Conservation (phyloP, 2,113 vertebrate genomes). For the Scalopus aquaticus region DNA sequence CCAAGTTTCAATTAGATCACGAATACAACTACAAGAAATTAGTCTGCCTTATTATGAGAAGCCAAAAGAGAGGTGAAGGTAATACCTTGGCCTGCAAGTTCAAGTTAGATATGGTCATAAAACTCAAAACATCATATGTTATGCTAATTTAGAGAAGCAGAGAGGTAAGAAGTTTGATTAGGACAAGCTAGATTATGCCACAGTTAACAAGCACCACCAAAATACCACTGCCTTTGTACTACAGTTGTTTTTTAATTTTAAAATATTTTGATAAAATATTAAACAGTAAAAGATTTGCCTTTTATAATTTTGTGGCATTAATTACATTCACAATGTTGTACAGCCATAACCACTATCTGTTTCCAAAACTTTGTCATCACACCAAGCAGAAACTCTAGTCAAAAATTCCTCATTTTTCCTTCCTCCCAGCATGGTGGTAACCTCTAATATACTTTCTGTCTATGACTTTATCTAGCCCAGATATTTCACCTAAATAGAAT, state of each 20-base stretch:
- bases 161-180: neutral
- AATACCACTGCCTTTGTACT: neutral
- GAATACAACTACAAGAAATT: neutral
- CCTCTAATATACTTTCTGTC: neutral
- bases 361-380: neutral
- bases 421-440: neutral
- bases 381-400: neutral
- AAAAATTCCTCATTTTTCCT: neutral
- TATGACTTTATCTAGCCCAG: neutral
- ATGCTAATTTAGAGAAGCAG: neutral
- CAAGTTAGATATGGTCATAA: neutral
- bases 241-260: neutral
- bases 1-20: neutral
- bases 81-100: neutral
- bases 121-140: neutral
- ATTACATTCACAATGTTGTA: neutral
- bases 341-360: neutral
- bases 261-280: neutral
- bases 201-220: neutral
- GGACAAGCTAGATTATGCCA: neutral
- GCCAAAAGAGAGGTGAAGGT: neutral
- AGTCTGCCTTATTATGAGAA: neutral
- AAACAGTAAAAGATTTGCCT: neutral
- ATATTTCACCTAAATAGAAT: neutral
- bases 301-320: neutral